Evolutionary conservation across 2,888 invertebrate species (phyloP).

Genomic region (Meliscaeva auricollis): DNA sequence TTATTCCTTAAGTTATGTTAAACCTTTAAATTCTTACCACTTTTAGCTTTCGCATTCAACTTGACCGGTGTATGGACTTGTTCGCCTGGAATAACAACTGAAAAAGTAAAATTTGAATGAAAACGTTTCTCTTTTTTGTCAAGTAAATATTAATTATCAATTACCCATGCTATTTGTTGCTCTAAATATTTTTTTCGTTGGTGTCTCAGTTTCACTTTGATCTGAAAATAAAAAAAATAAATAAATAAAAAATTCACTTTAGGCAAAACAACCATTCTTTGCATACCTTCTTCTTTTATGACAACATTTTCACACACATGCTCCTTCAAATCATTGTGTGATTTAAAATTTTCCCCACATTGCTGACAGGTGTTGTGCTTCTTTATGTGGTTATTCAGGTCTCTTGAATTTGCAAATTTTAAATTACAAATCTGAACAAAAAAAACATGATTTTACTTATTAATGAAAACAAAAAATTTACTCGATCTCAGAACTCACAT

Average conservation of each 20-base stretch:
- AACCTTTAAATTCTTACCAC: background rate
- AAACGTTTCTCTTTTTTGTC: background rate
- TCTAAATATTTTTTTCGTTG: conserved; percentile 31
- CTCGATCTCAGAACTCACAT: conserved; percentile 6
- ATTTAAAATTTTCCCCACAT: conserved; percentile 17
- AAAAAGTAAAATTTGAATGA: background rate
- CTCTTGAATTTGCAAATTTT: conserved; percentile 8
- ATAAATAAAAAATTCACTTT: background rate
- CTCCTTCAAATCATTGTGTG: background rate
- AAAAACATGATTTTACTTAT: background rate
- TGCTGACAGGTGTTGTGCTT: conserved; percentile 29
- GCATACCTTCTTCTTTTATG: conserved; percentile 7
- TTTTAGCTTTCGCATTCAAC: background rate
- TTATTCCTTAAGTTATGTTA: background rate
- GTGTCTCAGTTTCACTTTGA: conserved; percentile 16
- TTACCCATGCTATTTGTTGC: conserved; percentile 36
- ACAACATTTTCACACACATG: conserved; percentile 2
- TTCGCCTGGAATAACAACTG: conserved; percentile 7
- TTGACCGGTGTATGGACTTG: background rate
- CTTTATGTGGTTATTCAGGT: conserved; percentile 29
- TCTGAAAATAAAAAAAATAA: conserved; percentile 1
- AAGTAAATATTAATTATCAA: too few species aligned
- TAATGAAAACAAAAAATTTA: background rate
- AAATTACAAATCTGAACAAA: conserved; percentile 28
- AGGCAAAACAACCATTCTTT: background rate